phyloP scores from a whole-genome alignment of 2,113 vertebrate species.

The Xenopus borealis region DNA sequence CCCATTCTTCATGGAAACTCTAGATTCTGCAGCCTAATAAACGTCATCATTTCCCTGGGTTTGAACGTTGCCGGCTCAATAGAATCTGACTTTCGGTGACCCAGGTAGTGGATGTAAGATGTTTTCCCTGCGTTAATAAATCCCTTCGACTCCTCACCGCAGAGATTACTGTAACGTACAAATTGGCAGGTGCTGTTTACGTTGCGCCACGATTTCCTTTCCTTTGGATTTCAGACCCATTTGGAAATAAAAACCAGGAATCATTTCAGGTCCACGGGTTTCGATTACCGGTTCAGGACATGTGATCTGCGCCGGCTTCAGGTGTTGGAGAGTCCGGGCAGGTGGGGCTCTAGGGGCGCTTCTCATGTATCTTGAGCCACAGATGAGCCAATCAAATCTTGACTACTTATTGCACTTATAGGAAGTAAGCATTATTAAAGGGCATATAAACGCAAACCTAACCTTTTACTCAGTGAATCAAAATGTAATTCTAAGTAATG shows the following conservation, averaged over 20 bases:
- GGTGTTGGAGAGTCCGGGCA: no score
- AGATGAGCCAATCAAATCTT: no score
- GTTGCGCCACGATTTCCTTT: conserved; percentile 52
- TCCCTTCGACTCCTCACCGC: conserved; percentile 48
- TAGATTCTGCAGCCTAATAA: conserved; percentile 33
- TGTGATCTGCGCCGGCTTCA: no score
- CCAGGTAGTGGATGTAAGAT: conserved; percentile 37
- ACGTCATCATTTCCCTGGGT: conserved; percentile 18
- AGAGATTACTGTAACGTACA: conserved; percentile 47
- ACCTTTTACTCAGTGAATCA: no score
- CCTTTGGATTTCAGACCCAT: conserved; percentile 56
- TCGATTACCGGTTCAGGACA: conserved; percentile 23
- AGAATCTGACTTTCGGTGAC: conserved; percentile 47
- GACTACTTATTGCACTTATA: no score
- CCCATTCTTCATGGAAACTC: conserved; percentile 24
- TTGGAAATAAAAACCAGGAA: conserved; percentile 59
- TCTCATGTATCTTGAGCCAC: no score
- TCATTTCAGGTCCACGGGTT: conserved; percentile 56
- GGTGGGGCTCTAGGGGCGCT: no score
- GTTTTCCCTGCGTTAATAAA: conserved; percentile 44
- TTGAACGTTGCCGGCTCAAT: conserved; percentile 25
- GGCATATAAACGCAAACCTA: no score
- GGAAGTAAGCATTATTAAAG: no score
- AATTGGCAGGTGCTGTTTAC: conserved; percentile 55
- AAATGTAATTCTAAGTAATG: no score